Conservation (phyloP, 2,888 invertebrate species). For the Torymus tubicola region DNA sequence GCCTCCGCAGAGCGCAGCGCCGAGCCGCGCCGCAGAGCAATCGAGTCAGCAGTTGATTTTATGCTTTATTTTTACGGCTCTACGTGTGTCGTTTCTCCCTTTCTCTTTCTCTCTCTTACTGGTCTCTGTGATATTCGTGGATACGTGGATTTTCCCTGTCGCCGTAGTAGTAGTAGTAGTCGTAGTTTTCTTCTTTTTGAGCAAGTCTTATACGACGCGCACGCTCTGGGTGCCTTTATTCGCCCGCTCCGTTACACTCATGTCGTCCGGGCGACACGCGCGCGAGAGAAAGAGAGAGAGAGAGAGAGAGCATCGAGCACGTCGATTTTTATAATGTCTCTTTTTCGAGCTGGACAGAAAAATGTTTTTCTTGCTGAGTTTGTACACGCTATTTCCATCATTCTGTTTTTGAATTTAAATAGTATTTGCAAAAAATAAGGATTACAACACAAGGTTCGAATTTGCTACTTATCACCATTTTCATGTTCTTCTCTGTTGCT, state of each 20-base stretch:
- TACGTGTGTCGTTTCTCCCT: slow-evolving; percentile 60
- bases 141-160: slow-evolving; percentile 26
- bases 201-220: neutral
- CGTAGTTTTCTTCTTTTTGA: neutral
- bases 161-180: too few species aligned
- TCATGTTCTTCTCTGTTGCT: too few species aligned
- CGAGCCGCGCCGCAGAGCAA: slow-evolving; percentile 57
- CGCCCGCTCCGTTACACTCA: neutral
- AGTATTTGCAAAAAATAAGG: too few species aligned
- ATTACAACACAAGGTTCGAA: too few species aligned
- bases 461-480: too few species aligned
- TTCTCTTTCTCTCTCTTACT: slow-evolving; percentile 12
- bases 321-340: too few species aligned
- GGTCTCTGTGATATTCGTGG: slow-evolving; percentile 15
- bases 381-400: too few species aligned
- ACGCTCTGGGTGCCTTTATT: slow-evolving; percentile 9
- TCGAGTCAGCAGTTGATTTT: slow-evolving; percentile 75
- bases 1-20: slow-evolving; percentile 23
- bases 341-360: too few species aligned
- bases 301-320: too few species aligned
- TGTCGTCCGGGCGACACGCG: neutral
- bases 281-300: too few species aligned
- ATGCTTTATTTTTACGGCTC: slow-evolving; percentile 72
- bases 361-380: too few species aligned
- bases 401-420: too few species aligned